A percentile compares a stretch with the other conserved stretches of the same genome.
Evolutionary conservation across 2,888 invertebrate genomes (phyloP).

Genomic region (Pristionchus japonicus): DNA sequence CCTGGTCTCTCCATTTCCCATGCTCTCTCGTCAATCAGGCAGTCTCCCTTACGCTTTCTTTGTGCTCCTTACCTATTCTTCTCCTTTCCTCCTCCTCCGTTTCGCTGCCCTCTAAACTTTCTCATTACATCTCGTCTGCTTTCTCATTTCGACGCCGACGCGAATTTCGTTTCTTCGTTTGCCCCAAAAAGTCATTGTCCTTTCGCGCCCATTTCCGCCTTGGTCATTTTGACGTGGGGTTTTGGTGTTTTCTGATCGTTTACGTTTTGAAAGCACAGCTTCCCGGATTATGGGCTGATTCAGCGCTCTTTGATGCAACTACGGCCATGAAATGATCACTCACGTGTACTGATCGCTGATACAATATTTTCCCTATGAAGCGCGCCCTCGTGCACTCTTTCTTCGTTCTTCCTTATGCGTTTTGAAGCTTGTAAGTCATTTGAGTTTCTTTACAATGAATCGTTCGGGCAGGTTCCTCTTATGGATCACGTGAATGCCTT

Average conservation of each 20-base stretch:
- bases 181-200: background rate
- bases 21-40: background rate
- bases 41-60: background rate
- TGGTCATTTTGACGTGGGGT: background rate
- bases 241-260: background rate
- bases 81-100: background rate
- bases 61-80: slow-evolving; percentile 18
- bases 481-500: too few species aligned
- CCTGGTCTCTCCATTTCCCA: background rate
- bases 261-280: background rate
- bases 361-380: too few species aligned
- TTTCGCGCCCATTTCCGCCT: background rate
- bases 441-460: too few species aligned
- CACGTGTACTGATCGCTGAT: too few species aligned
- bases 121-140: background rate
- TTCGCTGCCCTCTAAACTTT: background rate
- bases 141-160: background rate
- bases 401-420: too few species aligned
- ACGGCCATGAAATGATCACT: too few species aligned
- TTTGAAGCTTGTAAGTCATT: too few species aligned
- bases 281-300: too few species aligned
- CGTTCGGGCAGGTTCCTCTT: too few species aligned
- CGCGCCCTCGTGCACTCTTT: too few species aligned
- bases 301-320: too few species aligned
- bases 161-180: too few species aligned